Evolutionary conservation across 2,113 vertebrate genomes (phyloP), one percentile per base, ranked within the genome.

Genomic region (Atherinomorus stipes): DNA sequence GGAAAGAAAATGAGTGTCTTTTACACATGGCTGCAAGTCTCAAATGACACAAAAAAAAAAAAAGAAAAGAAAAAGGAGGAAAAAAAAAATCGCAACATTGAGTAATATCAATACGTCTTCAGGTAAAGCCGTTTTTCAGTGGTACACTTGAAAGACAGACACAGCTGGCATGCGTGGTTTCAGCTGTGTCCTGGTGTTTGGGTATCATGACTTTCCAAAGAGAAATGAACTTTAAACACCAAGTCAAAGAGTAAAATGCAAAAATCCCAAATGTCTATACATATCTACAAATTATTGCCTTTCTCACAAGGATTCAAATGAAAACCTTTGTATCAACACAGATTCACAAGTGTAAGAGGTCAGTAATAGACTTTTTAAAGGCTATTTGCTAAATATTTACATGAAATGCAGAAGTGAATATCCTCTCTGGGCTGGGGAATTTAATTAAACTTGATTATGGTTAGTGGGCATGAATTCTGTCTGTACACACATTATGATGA

Each of bases 241-340:
- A 87, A 77, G 84, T 76, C 63, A 82, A 91, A 81, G 31, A 40
- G 78, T 76, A 87, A 85, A 90, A 91, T 79, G 71, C 71, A 65
- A 74, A 84, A 84, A 68, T 57, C 34, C 51, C 74, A 82, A 95
- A 93, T 92, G 94, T 95, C 94, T 96, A 95, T 91, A 96, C 96
- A 95, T 96, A 96, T 98, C 95, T 98, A 99, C 95, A 95, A 94
- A 96, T 98, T 98, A 99, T 99, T 98, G 97, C 97, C 96, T 96
- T 96, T 96, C 93, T 94, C 95, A 95, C 94, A 95, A 95, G 90
- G 94, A 95, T 95, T 94, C 93, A 93, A 95, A 95, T 94, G 93
- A 94, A 95, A 96, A 95, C 86, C 10, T 95, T 92, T 91, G 90
- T 91, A 92, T 92, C 69, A 76, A 90, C 86, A 91, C 94, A 86